Base-by-base conservation (phyloP, 1,140 invertebrate genomes). In the Caenorhabditis tropicalis region DNA sequence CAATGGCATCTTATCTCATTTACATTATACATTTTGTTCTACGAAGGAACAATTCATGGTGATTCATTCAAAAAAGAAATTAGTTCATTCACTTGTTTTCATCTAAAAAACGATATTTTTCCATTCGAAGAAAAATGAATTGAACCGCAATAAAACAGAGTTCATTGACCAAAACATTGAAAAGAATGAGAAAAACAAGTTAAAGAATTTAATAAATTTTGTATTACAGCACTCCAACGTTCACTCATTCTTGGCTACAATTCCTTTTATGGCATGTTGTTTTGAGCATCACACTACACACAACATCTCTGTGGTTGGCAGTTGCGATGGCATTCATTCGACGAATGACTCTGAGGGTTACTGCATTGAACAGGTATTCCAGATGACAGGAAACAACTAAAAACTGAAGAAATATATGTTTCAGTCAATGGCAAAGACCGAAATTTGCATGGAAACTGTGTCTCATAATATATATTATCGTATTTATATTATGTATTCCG, bases 21-120 rank as follows among this genome's bases (percentile, higher is more conserved):
- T 90, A 90, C 60, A 90, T 91, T 82, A 56, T 86, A 43, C 90
- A 90, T 83, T 90, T 90, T 85, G 89, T 91, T n/a, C 36, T 88
- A 21, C 46, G 79, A 21, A 74, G 80, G 24, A 33, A 53, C 27
- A 74, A 85, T 83, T 80, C 56, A 27, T 87, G 86, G 87, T 87
- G 65, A 83, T 56, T n/a, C 0, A 27, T 19, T 65, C 3, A 33
- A 65, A 39, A 74, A 21, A 24, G 33, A 5, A 74, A 39, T 5
- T 5, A 43, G 12, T 43, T 5, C 5, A 5, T 43, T 12, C 5
- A 6, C 12, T 43, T 43, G 39, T 43, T 43, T 43, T 43, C 5
- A 43, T 6, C 39, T 43, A 12, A 43, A 43, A 6, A 43, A 43
- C 39, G 5, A 43, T 43, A 43, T 6, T 43, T 6, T 43, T 43